These are phyloP conservation scores for Procambarus virginalis DNA, from an alignment of 1,140 invertebrate species.

Conservation along the genomic window DNA sequence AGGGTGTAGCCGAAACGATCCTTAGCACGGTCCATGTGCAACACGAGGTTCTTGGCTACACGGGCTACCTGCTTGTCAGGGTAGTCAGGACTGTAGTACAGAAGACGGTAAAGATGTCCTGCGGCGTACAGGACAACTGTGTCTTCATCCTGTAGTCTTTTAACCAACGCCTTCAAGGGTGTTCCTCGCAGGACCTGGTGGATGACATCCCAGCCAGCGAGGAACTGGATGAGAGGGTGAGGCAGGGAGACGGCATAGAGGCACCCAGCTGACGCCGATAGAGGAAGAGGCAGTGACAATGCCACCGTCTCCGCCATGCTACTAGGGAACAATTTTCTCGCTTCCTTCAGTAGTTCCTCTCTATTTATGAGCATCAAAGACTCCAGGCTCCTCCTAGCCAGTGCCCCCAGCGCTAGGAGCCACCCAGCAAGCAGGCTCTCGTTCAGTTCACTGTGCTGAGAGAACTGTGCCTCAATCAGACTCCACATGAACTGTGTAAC, in stretches of 20 bases:
- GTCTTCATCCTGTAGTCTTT: conserved; percentile 38
- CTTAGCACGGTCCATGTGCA: conserved; percentile 54
- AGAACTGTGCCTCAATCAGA: neutral
- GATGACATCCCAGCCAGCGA: conserved; percentile 39
- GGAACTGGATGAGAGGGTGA: conserved; percentile 50
- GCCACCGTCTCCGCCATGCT: neutral
- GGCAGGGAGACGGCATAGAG: conserved; percentile 5
- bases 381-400: conserved; percentile 25
- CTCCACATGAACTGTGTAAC: conserved; percentile 15
- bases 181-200: conserved; percentile 33
- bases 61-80: conserved; percentile 35
- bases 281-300: neutral
- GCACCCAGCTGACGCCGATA: neutral
- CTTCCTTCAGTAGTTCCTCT: conserved; percentile 14
- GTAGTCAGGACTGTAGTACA: neutral
- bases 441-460: neutral
- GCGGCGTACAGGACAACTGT: conserved; percentile 42
- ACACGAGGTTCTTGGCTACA: conserved; percentile 26
- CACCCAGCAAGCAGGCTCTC: neutral
- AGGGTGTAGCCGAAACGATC: conserved; percentile 46
- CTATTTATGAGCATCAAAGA: neutral
- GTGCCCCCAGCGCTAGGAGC: conserved; percentile 8
- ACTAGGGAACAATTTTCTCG: neutral
- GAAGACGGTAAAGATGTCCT: conserved; percentile 24
- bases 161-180: conserved; percentile 35